A percentile compares a stretch with the other conserved stretches of the same genome.
phyloP scores from a whole-genome alignment of 2,113 vertebrate species.

The Corythoichthys haematopterus region DNA sequence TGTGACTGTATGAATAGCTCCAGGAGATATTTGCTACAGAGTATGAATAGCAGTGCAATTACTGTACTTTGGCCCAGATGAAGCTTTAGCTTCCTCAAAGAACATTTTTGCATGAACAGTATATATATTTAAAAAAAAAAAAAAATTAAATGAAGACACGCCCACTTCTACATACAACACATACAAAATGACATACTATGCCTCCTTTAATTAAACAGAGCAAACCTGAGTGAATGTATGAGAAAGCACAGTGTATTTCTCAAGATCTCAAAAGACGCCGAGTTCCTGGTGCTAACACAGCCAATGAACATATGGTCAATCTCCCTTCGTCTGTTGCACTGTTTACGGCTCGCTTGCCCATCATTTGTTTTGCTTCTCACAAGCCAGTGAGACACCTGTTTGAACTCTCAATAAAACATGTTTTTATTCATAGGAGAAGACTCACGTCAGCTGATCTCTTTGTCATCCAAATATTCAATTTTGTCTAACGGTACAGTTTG shows the following conservation, averaged over 20 bases:
- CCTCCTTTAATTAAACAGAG: slow-evolving; percentile 28
- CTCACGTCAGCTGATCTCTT: slow-evolving; percentile 50
- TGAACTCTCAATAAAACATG: slow-evolving; percentile 67
- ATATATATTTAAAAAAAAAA: neutral
- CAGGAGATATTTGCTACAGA: slow-evolving; percentile 66
- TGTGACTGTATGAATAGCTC: slow-evolving; percentile 64
- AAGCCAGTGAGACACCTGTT: slow-evolving; percentile 71
- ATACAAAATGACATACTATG: neutral
- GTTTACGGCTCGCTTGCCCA: slow-evolving; percentile 68
- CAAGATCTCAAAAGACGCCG: slow-evolving; percentile 57
- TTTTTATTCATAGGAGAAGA: slow-evolving; percentile 50
- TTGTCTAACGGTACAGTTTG: neutral
- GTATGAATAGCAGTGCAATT: slow-evolving; percentile 76
- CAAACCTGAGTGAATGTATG: slow-evolving; percentile 36
- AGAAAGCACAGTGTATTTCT: slow-evolving; percentile 32
- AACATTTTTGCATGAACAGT: slow-evolving; percentile 31
- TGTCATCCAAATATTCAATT: slow-evolving; percentile 39
- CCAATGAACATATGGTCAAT: slow-evolving; percentile 68
- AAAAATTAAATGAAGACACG: too few species aligned
- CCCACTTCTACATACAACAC: neutral
- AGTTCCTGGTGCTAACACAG: slow-evolving; percentile 51
- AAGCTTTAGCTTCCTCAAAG: slow-evolving; percentile 60
- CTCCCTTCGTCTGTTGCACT: slow-evolving; percentile 67
- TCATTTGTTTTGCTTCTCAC: slow-evolving; percentile 60
- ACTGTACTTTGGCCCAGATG: slow-evolving; percentile 65